phyloP scores from a whole-genome alignment of 2,888 invertebrate genomes.

The Piscicola geometra region DNA sequence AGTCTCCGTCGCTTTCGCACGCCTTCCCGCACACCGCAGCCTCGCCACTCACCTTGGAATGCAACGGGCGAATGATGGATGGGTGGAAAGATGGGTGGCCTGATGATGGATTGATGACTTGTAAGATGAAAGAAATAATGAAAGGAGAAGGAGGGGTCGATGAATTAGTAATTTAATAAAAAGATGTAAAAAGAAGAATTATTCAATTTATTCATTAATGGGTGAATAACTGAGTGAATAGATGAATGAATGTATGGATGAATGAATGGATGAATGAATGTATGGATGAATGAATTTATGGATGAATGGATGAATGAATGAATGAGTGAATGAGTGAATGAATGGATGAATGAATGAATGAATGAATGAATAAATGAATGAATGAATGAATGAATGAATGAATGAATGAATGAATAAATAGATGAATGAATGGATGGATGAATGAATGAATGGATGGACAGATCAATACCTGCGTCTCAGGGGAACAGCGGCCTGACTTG shows the following conservation, averaged over 20 bases:
- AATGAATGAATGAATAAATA: neutral
- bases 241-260: no score
- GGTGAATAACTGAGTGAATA: no score
- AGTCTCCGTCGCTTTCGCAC: conserved; percentile 35
- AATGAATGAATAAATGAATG: neutral
- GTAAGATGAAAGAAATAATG: no score
- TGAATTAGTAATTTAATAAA: neutral
- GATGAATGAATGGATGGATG: neutral
- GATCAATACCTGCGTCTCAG: conserved; percentile 42
- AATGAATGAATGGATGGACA: neutral
- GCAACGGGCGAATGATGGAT: neutral
- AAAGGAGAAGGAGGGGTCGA: neutral
- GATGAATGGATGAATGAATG: no score
- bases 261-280: no score
- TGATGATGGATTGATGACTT: no score
- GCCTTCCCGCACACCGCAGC: conserved; percentile 31
- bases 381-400: neutral
- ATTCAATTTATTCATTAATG: no score
- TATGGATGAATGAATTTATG: no score
- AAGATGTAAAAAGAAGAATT: no score
- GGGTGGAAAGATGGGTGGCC: conserved; percentile 7
- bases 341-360: no score
- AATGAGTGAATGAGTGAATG: no score
- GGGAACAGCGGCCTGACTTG: conserved; percentile 54
- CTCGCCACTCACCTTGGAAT: conserved; percentile 22